Base-by-base conservation (phyloP, 92 coral and sea anemone genomes). In the Palythoa heliodiscus region DNA sequence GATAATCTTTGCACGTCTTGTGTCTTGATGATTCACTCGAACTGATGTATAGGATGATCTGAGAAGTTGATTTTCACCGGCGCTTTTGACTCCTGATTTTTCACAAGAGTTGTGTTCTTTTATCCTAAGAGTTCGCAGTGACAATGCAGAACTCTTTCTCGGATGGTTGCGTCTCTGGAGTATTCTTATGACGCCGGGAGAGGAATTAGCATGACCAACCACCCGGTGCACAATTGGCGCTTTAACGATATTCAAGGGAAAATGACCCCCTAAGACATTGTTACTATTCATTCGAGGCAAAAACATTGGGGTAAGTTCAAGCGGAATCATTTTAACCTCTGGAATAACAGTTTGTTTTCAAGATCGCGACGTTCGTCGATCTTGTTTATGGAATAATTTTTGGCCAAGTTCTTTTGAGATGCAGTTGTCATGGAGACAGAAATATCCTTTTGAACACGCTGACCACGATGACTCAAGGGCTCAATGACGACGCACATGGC, bases 161-260 rank as follows among this genome's bases (percentile, higher is more conserved):
- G 87, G 76, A 68, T 90, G 92, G 71, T 87, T 69, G 68, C 93
- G 87, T 63, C 93, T 93, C 10, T 88, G 83, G n/a, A 94, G 52
- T 19, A 88, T 89, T 35, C 92, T 90, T 19, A 88, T 72, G 57
- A 89, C 54, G 50, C 7, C 50, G 50, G 50, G 9, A 43, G 50
- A 43, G 7, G 50, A 43, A 43, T 29, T 29, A 29, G 35, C 35
- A 29, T 8, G 50, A 43, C 50, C 9, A 7, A 23, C 11, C 11
- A 19, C 25, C 25, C 69, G 24, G 5, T 87, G 91, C 8, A 60
- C 58, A 19, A 87, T 39, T 12, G 89, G 87, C 11, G 97, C 87
- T 73, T 92, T 90, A 29, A 89, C 90, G 9, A 94, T 86, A 60
- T 93, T 92, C 70, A 94, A 77, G 16, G 93, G 86, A 75, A 94